Percentiles rank a stretch among this genome's conserved stretches.
Conservation (phyloP, 2,888 invertebrate genomes). For the Gibbula magus region DNA sequence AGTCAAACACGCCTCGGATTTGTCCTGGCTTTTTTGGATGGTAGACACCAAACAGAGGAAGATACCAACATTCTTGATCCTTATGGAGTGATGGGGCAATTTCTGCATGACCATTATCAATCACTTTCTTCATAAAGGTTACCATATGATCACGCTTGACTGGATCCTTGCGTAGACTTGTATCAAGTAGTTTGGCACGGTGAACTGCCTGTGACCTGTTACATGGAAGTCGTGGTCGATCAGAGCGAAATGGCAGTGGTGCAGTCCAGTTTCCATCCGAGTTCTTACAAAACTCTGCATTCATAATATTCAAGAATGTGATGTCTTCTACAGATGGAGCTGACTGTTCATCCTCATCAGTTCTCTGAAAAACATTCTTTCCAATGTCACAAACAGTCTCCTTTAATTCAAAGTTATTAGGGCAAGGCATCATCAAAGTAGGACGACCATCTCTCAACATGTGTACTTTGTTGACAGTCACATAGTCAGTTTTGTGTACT, state of each 20-base stretch:
- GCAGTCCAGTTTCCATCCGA: constrained; percentile 37
- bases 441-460: neutral
- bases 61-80: constrained; percentile 35
- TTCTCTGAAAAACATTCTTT: constrained; percentile 24
- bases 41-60: constrained; percentile 42
- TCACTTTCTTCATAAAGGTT: constrained; percentile 33
- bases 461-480: constrained; percentile 25
- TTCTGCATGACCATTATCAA: constrained; percentile 38
- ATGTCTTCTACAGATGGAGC: constrained; percentile 38
- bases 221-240: constrained; percentile 28
- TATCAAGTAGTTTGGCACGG: constrained; percentile 26
- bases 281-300: no score
- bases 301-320: no score
- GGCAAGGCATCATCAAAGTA: constrained; percentile 18
- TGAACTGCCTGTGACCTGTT: constrained; percentile 32
- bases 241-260: constrained; percentile 32
- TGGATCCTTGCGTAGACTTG: constrained; percentile 17
- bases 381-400: neutral
- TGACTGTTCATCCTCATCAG: constrained; percentile 30
- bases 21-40: constrained; percentile 38
- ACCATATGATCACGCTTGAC: constrained; percentile 25
- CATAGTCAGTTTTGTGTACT: constrained; percentile 26
- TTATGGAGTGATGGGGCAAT: constrained; percentile 29
- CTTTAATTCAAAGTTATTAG: constrained; percentile 24
- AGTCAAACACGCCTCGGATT: no score